Conservation (phyloP, 2,113 vertebrate genomes). For the Chaetops frenatus region DNA sequence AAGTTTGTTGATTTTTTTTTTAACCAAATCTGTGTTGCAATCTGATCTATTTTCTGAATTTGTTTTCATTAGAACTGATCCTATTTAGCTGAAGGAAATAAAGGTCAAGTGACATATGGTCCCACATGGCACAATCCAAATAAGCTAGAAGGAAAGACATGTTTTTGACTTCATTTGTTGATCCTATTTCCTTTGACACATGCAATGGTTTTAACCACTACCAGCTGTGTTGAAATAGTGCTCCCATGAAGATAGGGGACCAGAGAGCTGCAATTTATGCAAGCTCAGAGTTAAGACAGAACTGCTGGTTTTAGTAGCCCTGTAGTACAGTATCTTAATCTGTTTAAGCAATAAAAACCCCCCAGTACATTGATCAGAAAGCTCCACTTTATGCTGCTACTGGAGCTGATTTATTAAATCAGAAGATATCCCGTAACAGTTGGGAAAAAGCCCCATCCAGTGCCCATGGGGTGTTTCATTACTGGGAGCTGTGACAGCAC, state of each 20-base stretch:
- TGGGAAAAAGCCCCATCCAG: not conserved
- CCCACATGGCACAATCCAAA: not conserved
- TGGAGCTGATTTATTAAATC: not conserved
- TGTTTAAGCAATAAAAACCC: not conserved
- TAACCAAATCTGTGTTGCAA: not conserved
- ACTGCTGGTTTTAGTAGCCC: not conserved
- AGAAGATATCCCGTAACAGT: not conserved
- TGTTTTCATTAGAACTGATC: not conserved
- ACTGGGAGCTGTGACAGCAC: not conserved
- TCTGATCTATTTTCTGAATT: not conserved
- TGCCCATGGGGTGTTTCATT: not conserved
- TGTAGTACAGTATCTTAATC: not conserved
- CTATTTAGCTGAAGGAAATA: not conserved
- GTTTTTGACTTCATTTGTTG: not conserved
- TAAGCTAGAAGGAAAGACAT: not conserved
- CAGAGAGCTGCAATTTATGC: not conserved
- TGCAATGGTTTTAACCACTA: not conserved
- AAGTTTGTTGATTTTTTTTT: not conserved
- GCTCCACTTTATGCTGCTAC: not conserved
- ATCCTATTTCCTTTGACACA: not conserved
- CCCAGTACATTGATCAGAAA: not conserved
- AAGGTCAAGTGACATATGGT: constrained; percentile 25
- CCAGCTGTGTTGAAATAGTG: not conserved
- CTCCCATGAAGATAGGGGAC: not conserved
- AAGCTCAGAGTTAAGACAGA: not conserved